These are phyloP conservation scores for Ornithoptera alexandrae DNA, from an alignment of 2,888 invertebrate species.

Conservation along the genomic window DNA sequence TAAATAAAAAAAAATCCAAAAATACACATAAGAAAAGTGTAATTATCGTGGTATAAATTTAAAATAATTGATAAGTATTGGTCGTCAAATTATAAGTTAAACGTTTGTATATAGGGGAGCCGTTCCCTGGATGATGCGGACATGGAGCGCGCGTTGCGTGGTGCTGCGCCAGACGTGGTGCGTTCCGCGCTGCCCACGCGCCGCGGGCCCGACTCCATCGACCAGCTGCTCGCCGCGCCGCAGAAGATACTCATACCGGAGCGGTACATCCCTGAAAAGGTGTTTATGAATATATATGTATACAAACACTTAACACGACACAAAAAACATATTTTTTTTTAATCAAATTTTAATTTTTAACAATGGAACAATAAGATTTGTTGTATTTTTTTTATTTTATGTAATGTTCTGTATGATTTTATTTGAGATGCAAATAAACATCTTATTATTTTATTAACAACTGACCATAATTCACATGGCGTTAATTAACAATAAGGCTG, in stretches of 20 bases:
- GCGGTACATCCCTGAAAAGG: conserved; percentile 94
- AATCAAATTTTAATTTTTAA: no score
- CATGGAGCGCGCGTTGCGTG: conserved; percentile 89
- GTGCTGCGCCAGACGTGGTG: conserved; percentile 91
- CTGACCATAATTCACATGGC: no score
- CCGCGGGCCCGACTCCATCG: conserved; percentile 90
- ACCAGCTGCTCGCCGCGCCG: conserved; percentile 91
- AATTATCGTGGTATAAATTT: no score
- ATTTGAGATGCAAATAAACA: no score
- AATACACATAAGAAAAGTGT: no score
- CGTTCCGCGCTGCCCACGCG: conserved; percentile 85
- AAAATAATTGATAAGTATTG: background rate
- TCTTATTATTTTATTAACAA: no score
- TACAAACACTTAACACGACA: background rate
- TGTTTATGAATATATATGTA: conserved; percentile 44
- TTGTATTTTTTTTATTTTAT: no score
- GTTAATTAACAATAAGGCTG: no score
- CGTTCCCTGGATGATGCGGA: conserved; percentile 91
- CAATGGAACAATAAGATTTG: no score
- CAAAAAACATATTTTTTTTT: no score
- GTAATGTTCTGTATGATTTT: no score
- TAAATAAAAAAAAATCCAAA: no score
- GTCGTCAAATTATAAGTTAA: background rate
- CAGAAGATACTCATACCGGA: conserved; percentile 95
- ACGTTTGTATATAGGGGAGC: conserved; percentile 60